A percentile compares a stretch with the other conserved stretches of the same genome.
Conservation (phyloP, 2,113 vertebrate genomes). For the Phasianus colchicus region DNA sequence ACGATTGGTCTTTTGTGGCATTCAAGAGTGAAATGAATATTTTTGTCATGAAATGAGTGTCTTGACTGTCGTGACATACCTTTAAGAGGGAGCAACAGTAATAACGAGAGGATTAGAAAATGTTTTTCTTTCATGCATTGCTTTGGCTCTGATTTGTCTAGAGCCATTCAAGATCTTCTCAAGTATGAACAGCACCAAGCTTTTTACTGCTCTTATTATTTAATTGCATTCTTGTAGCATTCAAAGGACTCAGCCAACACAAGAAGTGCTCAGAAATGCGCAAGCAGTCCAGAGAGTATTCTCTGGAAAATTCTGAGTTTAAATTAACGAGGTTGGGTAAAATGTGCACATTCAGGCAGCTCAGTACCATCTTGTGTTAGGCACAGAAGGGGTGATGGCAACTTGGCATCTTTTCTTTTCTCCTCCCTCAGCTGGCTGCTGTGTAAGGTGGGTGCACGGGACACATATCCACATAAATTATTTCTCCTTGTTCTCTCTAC, state of each 20-base stretch:
- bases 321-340: background rate
- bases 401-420: background rate
- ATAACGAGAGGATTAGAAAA: background rate
- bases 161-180: background rate
- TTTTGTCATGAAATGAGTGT: background rate
- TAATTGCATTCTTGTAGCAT: background rate
- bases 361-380: background rate
- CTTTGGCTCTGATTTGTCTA: background rate
- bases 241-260: background rate
- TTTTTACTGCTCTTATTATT: constrained; percentile 32
- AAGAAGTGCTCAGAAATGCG: constrained; percentile 12
- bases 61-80: background rate
- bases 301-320: background rate
- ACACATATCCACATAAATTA: background rate
- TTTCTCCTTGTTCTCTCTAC: background rate
- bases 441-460: too few species aligned
- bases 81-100: background rate
- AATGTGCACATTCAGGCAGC: background rate
- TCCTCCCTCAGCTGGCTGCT: background rate
- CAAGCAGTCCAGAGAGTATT: background rate
- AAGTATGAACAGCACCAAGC: background rate
- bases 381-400: background rate
- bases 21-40: background rate
- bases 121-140: background rate
- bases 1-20: background rate